Evolutionary conservation across 2,113 vertebrate genomes (phyloP).

Genomic region (Sula dactylatra): DNA sequence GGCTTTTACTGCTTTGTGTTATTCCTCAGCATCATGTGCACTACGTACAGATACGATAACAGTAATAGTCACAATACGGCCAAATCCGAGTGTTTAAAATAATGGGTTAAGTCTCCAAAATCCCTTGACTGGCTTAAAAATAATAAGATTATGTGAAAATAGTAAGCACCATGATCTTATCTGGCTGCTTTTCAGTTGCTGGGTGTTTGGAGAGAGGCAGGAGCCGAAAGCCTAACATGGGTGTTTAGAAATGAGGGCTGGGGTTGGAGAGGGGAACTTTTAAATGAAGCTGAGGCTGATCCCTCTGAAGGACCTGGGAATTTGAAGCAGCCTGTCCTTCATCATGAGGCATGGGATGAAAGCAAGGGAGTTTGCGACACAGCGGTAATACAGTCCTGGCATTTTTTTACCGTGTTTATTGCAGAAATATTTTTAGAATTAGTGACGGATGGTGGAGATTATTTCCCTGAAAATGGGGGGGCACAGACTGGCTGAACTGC

Average conservation of each 20-base stretch:
- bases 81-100: background rate
- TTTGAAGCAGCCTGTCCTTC: background rate
- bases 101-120: background rate
- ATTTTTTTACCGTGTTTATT: background rate
- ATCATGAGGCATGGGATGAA: background rate
- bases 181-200: background rate
- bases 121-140: background rate
- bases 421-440: background rate
- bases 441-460: background rate
- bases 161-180: background rate
- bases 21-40: background rate
- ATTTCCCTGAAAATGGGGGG: background rate
- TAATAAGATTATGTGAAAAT: background rate
- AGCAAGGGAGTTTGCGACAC: background rate
- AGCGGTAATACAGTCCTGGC: fast-evolving
- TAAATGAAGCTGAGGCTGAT: background rate
- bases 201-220: background rate
- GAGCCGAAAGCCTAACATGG: background rate
- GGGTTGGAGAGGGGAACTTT: background rate
- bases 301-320: background rate
- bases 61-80: background rate
- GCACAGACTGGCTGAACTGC: background rate
- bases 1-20: background rate
- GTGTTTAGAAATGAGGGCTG: background rate
- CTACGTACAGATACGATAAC: background rate